Evolutionary conservation across 1,140 invertebrate genomes (phyloP).

Genomic region (Bathynomus jamesi): DNA sequence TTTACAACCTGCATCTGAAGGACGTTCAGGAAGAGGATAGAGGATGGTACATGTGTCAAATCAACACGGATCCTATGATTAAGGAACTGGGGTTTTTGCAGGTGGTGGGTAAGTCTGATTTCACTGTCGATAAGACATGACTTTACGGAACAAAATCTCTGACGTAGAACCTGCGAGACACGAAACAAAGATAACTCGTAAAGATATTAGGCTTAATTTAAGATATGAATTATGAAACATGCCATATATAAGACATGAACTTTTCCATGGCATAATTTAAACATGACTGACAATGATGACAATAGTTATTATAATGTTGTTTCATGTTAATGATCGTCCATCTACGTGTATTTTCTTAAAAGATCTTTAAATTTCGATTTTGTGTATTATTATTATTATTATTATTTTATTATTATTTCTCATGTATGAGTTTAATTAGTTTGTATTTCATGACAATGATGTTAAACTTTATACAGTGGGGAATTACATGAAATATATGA

Average conservation of each 20-base stretch:
- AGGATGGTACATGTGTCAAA: constrained; percentile 91
- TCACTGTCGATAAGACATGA: neutral
- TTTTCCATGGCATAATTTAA: no score
- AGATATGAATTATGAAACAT: neutral
- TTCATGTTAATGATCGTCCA: no score
- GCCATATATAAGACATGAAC: neutral
- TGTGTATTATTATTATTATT: no score
- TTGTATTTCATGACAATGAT: no score
- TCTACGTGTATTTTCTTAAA: no score
- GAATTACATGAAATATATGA: no score
- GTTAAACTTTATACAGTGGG: no score
- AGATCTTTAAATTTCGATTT: no score
- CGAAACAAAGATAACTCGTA: neutral
- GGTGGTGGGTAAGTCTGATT: constrained; percentile 41
- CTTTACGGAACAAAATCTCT: neutral
- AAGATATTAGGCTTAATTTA: neutral
- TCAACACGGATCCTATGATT: constrained; percentile 73
- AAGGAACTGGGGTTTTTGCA: constrained; percentile 42
- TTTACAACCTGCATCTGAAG: constrained; percentile 65
- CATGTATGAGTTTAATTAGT: no score
- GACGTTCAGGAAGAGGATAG: constrained; percentile 82
- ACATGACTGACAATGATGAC: no score
- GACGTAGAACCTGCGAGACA: neutral
- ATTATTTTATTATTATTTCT: no score
- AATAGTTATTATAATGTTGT: no score